Evolutionary conservation across 2,888 invertebrate genomes (phyloP).

Genomic region (Falcaria lacertinaria): DNA sequence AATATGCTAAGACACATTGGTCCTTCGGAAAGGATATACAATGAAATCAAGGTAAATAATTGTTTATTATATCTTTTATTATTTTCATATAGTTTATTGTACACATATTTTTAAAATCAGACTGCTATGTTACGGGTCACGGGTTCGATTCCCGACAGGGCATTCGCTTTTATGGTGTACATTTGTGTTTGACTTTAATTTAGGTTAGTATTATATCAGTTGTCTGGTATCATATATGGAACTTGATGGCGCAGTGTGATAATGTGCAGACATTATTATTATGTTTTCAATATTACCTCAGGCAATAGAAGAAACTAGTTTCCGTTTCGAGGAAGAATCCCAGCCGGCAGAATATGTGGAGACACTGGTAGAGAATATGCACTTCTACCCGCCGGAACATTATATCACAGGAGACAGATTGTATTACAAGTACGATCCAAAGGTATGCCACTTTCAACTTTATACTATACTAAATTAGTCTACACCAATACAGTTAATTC

Average conservation of each 20-base stretch:
- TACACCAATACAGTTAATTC: no score
- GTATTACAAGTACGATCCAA: conserved; percentile 87
- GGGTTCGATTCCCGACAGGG: no score
- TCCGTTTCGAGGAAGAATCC: conserved; percentile 85
- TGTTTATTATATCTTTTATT: no score
- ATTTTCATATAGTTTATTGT: not conserved
- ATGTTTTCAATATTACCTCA: conserved; percentile 41
- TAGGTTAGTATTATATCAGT: no score
- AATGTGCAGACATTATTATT: no score
- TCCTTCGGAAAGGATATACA: conserved; percentile 84
- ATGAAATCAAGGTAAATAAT: conserved; percentile 79
- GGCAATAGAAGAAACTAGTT: conserved; percentile 86
- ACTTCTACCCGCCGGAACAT: conserved; percentile 87
- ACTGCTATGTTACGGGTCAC: no score
- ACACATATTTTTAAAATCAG: no score
- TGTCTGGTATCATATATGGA: no score
- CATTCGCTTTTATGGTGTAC: no score
- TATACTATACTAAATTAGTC: not conserved
- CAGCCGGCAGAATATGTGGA: conserved; percentile 89
- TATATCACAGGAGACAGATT: conserved; percentile 88
- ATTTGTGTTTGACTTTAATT: no score
- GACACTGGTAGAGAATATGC: conserved; percentile 87
- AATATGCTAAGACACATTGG: conserved; percentile 84
- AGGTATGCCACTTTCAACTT: conserved; percentile 49
- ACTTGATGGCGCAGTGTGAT: no score